These are phyloP conservation scores for Hippocampus zosterae DNA, from an alignment of 2,113 vertebrate genomes.

Conservation along the genomic window DNA sequence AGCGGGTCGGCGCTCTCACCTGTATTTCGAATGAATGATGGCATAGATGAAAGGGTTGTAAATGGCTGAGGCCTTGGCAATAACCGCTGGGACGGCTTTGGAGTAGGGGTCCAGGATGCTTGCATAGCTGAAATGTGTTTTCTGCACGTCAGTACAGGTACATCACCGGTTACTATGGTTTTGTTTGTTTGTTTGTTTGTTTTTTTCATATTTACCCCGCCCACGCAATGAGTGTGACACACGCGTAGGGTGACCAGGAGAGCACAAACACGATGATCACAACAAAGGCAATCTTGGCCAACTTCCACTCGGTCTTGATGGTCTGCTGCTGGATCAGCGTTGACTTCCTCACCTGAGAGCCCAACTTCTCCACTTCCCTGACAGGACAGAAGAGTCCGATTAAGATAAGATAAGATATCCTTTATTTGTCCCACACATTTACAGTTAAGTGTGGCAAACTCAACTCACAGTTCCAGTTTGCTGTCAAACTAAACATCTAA, in stretches of 20 bases:
- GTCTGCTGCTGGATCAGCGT: conserved; percentile 70
- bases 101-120: conserved; percentile 81
- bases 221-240: conserved; percentile 87
- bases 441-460: too few relatives aligned
- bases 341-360: conserved; percentile 72
- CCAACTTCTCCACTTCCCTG: conserved; percentile 79
- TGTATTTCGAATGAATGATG: conserved; percentile 91
- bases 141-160: background rate
- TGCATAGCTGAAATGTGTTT: conserved; percentile 74
- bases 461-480: too few relatives aligned
- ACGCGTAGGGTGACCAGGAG: conserved; percentile 92
- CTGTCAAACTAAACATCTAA: too few relatives aligned
- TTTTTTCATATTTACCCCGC: conserved; percentile 76
- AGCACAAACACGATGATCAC: conserved; percentile 87
- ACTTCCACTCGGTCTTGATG: conserved; percentile 90
- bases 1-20: conserved; percentile 64
- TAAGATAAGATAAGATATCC: too few relatives aligned
- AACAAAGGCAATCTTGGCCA: conserved; percentile 87
- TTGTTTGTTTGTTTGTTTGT: background rate
- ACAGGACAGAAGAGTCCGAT: conserved; percentile 1
- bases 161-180: background rate
- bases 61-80: conserved; percentile 93
- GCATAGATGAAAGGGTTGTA: conserved; percentile 94
- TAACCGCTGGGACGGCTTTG: conserved; percentile 87
- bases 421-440: too few relatives aligned